Percentiles rank a stretch among this genome's conserved stretches.
phyloP scores from a whole-genome alignment of 2,113 vertebrate species.

The Centrocercus urophasianus region DNA sequence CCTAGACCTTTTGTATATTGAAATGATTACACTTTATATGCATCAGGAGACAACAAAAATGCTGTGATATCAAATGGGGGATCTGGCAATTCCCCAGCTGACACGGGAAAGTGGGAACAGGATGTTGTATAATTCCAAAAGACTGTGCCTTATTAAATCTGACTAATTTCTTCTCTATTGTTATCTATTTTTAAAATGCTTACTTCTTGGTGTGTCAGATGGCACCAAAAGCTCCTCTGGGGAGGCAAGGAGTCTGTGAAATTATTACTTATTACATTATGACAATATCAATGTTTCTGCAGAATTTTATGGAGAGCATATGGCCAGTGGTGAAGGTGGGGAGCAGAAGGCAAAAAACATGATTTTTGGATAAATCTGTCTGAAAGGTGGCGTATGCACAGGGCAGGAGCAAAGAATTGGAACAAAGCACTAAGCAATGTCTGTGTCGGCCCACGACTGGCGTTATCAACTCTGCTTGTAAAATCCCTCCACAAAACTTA shows the following conservation, averaged over 20 bases:
- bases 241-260: neutral
- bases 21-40: neutral
- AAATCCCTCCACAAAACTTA: accelerated
- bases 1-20: neutral
- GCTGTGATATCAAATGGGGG: neutral
- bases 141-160: neutral
- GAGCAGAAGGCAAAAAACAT: neutral
- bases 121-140: neutral
- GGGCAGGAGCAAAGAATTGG: neutral
- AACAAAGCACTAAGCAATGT: neutral
- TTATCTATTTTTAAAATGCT: neutral
- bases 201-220: neutral
- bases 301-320: neutral
- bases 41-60: neutral
- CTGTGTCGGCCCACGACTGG: neutral
- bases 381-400: neutral
- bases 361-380: neutral
- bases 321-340: neutral
- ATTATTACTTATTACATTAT: neutral
- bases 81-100: neutral
- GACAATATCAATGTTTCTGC: neutral
- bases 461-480: neutral
- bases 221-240: neutral
- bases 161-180: neutral
- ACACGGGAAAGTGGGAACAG: accelerated